phyloP scores from a whole-genome alignment of 2,113 vertebrate genomes.

The Cynopterus brachyotis region DNA sequence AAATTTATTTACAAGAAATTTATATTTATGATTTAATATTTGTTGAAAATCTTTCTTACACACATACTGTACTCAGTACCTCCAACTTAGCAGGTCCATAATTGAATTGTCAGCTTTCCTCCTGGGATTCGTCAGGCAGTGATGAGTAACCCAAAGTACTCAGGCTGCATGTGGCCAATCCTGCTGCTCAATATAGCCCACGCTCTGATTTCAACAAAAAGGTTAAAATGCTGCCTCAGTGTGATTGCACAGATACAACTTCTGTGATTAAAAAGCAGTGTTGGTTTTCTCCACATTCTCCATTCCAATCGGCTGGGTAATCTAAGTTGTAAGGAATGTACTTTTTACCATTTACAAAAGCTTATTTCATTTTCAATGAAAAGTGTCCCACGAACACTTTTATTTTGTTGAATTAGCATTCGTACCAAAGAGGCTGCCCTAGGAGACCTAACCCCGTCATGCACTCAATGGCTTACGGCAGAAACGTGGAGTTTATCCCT shows the following conservation, averaged over 20 bases:
- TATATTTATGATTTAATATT: background rate
- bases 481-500: background rate
- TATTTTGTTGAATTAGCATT: background rate
- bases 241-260: background rate
- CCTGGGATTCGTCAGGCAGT: background rate
- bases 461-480: too few species aligned
- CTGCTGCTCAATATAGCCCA: background rate
- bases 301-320: background rate
- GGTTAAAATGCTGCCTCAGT: background rate
- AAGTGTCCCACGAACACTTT: background rate
- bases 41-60: background rate
- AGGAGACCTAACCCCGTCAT: too few species aligned
- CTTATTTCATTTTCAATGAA: background rate
- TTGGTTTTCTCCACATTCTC: background rate
- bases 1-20: slow-evolving; percentile 1
- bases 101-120: background rate
- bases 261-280: background rate
- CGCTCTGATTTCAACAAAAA: background rate
- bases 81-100: background rate
- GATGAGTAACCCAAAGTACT: background rate
- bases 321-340: background rate
- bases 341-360: background rate
- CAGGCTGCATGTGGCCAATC: accelerated
- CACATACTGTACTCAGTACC: background rate
- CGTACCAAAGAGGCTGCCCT: background rate